Evolutionary conservation across 2,888 invertebrate species (phyloP), one percentile per base, ranked within the genome.

Genomic region (Watsonalla binaria): DNA sequence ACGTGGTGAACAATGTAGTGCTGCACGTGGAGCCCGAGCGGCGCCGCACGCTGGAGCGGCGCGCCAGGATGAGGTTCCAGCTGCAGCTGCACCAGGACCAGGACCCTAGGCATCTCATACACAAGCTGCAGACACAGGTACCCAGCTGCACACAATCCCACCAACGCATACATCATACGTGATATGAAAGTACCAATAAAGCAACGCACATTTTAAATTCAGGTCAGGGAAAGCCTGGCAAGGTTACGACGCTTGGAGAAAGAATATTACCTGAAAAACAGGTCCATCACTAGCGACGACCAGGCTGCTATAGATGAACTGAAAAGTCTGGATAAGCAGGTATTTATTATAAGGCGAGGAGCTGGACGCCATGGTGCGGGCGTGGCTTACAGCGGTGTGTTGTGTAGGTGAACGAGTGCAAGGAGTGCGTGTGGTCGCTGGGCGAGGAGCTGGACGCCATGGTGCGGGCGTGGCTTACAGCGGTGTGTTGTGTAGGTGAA

Each of bases 1-100:
- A 99, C 84, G 96, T 99, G 67, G 96, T 99, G 5, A 99, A 99
- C 91, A 99, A 99, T 91, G 92, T 99, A 37, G 91, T 99, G 52
- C 92, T 99, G 0, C 98, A 98, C 84, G 98, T 99, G 54, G 99
- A 99, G 82, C 99, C 99, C 0, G 96, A 97, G 75, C 93, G 98
- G 54, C 97, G 98, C 68, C 96, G 98, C 74, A 96, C 97, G 7
- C 92, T 96, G 63, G 98, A 98, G 82, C 92, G 96, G 59, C 91
- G 98, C 60, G 97, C 98, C 58, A 92, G 98, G 53, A 96, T 98
- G 96, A 93, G 98, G 60, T 99, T 99, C 84, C 96, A 98, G 81
- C 87, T 99, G 63, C 98, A 98, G 78, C 89, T 99, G 65, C 96
- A 96, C 70, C 96, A 96, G 62, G 95, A 96, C 56, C 97, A 97